Base-by-base conservation (phyloP, 2,888 invertebrate species). In the Tenodera sinensis region DNA sequence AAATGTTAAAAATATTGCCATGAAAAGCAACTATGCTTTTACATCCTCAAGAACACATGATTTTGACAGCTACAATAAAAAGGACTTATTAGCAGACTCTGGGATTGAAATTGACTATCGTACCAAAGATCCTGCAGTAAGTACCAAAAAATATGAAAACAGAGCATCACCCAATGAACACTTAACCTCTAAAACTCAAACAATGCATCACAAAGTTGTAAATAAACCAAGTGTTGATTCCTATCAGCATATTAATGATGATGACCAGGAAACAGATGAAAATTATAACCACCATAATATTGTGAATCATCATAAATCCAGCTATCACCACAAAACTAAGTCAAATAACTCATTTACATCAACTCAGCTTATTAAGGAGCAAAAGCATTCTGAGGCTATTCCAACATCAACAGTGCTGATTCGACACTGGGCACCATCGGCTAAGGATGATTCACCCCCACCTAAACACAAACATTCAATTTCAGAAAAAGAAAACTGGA, bases 71-170 rank as follows among this genome's bases (percentile, higher is more conserved):
- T 47, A 87, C 30, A 82, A 0, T 92, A 93, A 90, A 14, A 96
- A 95, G 91, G 96, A 95, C 91, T 94, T 96, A 88, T 94, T 96
- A 88, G 96, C 96, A 3, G 97, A 97, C 93, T 97, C 97, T 0
- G 97, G 97, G 0, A 97, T 97, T 91, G 97, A 97, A 92, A 97
- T 97, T 91, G 97, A 97, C 92, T 96, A 96, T 91, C 95, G 96
- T 88, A 95, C 96, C 90, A 96, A 97, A 91, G 96, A 96, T 0
- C 92, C 93, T 88, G 27, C 83, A 30, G 85, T 47, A 3, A 42
- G 42, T 15, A 47, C n/a, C 42, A 47, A 83, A 34, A 88, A 84
- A 28, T 87, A 88, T 83, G 34, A 89, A 27, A 71, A 89, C n/a
- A 71, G 25, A 71, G 6, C 20, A 71, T 27, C 27, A 87, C 25